phyloP scores from a whole-genome alignment of 2,113 vertebrate species.

The Macheiramphus alcinus region DNA sequence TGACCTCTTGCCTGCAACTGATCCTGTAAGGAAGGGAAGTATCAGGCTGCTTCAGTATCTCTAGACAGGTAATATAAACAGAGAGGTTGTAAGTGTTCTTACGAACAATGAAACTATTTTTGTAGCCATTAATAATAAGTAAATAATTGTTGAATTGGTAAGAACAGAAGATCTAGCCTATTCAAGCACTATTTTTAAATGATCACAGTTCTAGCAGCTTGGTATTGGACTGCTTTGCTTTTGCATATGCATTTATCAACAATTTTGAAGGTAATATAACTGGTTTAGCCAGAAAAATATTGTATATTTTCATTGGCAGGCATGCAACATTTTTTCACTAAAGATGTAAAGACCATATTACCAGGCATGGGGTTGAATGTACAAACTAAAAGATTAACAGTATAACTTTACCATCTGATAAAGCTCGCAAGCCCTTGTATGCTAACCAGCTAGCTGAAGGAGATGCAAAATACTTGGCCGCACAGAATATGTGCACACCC shows the following conservation, averaged over 20 bases:
- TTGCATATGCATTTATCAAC: not conserved
- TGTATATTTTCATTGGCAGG: not conserved
- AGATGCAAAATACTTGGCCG: not conserved
- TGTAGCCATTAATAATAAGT: not conserved
- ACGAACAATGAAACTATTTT: not conserved
- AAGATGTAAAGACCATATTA: not conserved
- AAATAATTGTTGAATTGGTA: not conserved
- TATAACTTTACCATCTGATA: not conserved
- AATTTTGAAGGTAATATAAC: not conserved
- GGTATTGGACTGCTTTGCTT: not conserved
- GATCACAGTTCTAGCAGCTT: not conserved
- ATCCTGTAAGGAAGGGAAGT: not conserved
- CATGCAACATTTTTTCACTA: not conserved
- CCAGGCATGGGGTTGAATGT: not conserved
- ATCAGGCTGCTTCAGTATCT: not conserved
- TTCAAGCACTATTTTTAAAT: not conserved
- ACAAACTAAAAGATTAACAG: not conserved
- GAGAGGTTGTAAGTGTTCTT: not conserved
- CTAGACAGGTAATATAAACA: not conserved
- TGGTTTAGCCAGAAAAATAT: not conserved
- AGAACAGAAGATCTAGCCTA: not conserved
- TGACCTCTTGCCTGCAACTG: not conserved
- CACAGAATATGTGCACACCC: not conserved
- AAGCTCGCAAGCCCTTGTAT: not conserved
- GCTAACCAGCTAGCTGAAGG: not conserved